Evolutionary conservation across 1,140 invertebrate genomes (phyloP), one percentile per base, ranked within the genome.

Genomic region (Cyrtorhinus lividipennis): DNA sequence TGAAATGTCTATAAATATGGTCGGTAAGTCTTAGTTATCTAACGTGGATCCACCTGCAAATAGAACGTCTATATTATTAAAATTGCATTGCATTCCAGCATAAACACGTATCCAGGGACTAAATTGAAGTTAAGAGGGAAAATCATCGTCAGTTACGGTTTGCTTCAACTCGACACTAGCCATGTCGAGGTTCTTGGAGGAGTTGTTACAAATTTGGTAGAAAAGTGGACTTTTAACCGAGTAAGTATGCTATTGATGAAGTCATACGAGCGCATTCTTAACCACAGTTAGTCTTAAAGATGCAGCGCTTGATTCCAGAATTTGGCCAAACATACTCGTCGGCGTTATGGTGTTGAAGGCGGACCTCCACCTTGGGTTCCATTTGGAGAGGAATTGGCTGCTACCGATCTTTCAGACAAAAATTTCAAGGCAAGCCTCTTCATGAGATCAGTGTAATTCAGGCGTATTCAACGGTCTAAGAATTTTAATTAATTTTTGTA

Each of bases 351-450:
- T 0, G 80, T 77, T 44, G 82, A 88, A 69, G 84, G 85, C 65
- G 83, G 86, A 1, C 87, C 87, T n/a, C 89, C 89, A 45, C 85
- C 85, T 48, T 95, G 90, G 88, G 89, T 93, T 66, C 85, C 90
- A 46, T 94, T 95, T 79, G 91, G 90, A 1, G 83, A 88, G 69
- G 84, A 84, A 70, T 81, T 85, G 25, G 70, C 84, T 44, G 80
- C 80, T 68, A 74, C 80, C 13, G 71, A 74, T 24, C 73, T 80
- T 38, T 75, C 82, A 65, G 81, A 86, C 65, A 78, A 79, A 65
- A 80, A 83, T 67, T 88, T 89, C 48, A 89, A 88, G 72, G 84
- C 85, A n/a, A n/a, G n/a, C n/a, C n/a, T 64, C 2, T 56, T 25
- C 70, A 85, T 18, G 72, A 69, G 58, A 76, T 77, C n/a, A 81